A percentile compares a stretch with the other conserved stretches of the same genome.
Evolutionary conservation across 2,888 invertebrate genomes (phyloP).

Genomic region (Icerya purchasi): DNA sequence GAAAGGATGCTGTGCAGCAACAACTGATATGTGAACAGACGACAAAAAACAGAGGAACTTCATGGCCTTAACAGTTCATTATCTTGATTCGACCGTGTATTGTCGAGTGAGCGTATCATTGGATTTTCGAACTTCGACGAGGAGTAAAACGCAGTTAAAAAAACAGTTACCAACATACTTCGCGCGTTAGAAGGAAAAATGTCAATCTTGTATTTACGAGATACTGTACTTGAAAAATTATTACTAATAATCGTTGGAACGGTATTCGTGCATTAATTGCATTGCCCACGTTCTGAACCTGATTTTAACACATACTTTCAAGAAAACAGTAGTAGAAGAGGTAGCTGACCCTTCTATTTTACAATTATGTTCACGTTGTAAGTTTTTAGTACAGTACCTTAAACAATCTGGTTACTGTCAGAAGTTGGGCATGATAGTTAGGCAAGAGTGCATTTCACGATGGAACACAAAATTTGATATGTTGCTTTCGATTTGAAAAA

Average conservation of each 20-base stretch:
- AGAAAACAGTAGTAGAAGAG: too few relatives aligned
- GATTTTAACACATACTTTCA: background rate
- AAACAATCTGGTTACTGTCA: background rate
- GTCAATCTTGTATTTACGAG: background rate
- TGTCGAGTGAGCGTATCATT: background rate
- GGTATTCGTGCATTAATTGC: background rate
- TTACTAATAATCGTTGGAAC: background rate
- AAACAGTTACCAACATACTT: background rate
- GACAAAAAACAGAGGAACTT: background rate
- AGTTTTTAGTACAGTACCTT: background rate
- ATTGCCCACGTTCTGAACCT: background rate
- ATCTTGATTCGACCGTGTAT: background rate
- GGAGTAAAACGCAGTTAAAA: background rate
- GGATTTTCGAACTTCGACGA: background rate
- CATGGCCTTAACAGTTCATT: background rate
- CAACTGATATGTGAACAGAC: background rate
- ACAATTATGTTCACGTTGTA: background rate
- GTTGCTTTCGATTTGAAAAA: background rate
- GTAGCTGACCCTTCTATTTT: background rate
- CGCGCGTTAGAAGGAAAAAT: background rate
- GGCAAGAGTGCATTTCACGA: too few relatives aligned
- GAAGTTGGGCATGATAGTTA: background rate
- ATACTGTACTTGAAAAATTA: background rate
- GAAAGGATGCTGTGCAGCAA: conserved; percentile 1
- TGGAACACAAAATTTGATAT: conserved; percentile 1